Evolutionary conservation across 2,888 invertebrate species (phyloP), one percentile per base, ranked within the genome.

Genomic region (Hydropsyche betteni): DNA sequence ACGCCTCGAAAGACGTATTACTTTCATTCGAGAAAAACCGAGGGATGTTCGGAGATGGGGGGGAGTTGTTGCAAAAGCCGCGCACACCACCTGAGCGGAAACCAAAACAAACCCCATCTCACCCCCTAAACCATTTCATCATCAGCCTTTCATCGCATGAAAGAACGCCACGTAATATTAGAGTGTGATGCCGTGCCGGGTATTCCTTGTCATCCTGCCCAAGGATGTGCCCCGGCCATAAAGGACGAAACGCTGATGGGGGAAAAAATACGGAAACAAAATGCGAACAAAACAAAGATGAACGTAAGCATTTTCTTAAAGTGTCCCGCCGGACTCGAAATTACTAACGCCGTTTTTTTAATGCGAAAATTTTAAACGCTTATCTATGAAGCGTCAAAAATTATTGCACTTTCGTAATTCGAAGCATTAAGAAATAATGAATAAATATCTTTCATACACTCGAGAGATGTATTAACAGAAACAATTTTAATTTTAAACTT

Each of bases 161-260:
- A 72, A 72, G 72, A 61, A 61, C 72, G 44, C 72, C 72, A 61
- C 52, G 72, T 61, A 61, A 72, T 72, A 72, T 72, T 72, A 72
- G 72, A 72, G 72, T 72, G 72, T 72, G 70, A 70, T 16, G 69
- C 69, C 70, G 12, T 34, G 16, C 33, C 14, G 38, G 53, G 53
- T 51, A 33, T 6, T 12, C 50, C 16, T 52, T 7, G 53, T 64
- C 12, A 52, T 52, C 70, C 69, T 51, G 52, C 16, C 34, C 34
- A 70, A 70, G 70, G 70, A 70, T 70, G 70, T 53, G 69, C 44
- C 24, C 24, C 44, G 44, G 58, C 58, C 24, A 16, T 58, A 58
- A 58, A 36, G 64, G 36, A 36, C 64, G 34, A 64, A 24, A 34
- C 24, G 64, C 36, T 64, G 64, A 64, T 64, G 64, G 36, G 36